Evolutionary conservation across 2,888 invertebrate species (phyloP).

Genomic region (Stictocephala bisonia): DNA sequence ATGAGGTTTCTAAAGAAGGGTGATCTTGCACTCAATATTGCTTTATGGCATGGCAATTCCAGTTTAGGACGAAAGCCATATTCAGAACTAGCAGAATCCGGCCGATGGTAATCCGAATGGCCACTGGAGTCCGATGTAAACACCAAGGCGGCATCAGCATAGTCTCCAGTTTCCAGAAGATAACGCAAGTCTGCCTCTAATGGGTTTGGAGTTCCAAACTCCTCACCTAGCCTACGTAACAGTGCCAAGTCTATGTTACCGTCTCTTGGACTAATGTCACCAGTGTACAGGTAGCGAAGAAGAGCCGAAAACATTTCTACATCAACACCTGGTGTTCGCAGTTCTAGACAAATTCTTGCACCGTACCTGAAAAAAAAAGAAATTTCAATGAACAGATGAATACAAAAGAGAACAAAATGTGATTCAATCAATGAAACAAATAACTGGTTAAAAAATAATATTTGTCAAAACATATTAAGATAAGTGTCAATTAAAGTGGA

Average conservation of each 20-base stretch:
- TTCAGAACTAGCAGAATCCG: constrained; percentile 75
- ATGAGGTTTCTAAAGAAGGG: constrained; percentile 90
- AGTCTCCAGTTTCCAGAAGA: constrained; percentile 88
- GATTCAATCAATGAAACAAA: no score
- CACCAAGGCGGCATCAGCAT: constrained; percentile 90
- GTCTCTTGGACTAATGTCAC: constrained; percentile 77
- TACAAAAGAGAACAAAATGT: constrained; percentile 57
- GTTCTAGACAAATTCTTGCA: constrained; percentile 80
- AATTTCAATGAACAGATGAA: no score
- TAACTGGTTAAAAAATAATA: no score
- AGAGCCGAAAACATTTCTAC: constrained; percentile 83
- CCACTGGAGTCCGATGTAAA: constrained; percentile 79
- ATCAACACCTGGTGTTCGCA: constrained; percentile 82
- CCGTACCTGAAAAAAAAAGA: no score
- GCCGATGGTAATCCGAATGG: constrained; percentile 71
- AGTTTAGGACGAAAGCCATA: constrained; percentile 82
- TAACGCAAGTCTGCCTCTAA: constrained; percentile 83
- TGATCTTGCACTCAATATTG: constrained; percentile 92
- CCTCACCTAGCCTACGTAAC: constrained; percentile 79
- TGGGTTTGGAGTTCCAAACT: constrained; percentile 87
- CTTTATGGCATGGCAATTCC: constrained; percentile 91
- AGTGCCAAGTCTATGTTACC: constrained; percentile 65
- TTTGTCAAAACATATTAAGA: no score
- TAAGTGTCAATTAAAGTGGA: no score
- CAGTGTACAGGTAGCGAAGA: constrained; percentile 81